Conservation (phyloP, 2,113 vertebrate species). For the Dolichallabes microphthalmus region DNA sequence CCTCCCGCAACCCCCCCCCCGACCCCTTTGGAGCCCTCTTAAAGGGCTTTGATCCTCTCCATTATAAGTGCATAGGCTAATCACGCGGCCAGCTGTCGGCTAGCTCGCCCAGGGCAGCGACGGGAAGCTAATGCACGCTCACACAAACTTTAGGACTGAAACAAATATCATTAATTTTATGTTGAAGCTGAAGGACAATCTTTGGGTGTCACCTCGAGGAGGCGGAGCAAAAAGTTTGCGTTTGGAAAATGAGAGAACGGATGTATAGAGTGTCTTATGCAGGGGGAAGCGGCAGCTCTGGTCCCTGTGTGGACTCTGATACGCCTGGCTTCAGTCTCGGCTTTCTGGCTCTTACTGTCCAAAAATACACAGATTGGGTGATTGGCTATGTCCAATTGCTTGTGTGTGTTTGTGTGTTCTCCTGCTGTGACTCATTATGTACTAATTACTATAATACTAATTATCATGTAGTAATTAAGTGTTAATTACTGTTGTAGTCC, state of each 20-base stretch:
- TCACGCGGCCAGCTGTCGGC: constrained; percentile 76
- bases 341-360: neutral
- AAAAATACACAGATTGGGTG: neutral
- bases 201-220: too few species aligned
- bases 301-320: neutral
- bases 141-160: constrained; percentile 25
- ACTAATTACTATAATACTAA: too few species aligned
- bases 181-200: neutral
- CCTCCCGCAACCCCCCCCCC: constrained; percentile 7
- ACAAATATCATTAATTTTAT: neutral
- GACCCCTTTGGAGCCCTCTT: constrained; percentile 58
- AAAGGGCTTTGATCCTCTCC: constrained; percentile 68
- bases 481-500: neutral
- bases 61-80: constrained; percentile 65
- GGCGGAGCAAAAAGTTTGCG: neutral
- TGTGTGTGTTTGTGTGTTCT: neutral
- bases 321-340: neutral
- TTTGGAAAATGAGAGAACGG: neutral
- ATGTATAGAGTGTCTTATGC: neutral
- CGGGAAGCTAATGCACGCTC: constrained; percentile 46
- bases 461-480: neutral
- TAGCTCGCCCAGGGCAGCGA: constrained; percentile 45
- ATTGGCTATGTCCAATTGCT: neutral
- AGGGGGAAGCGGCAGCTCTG: too few species aligned
- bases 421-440: too few species aligned